phyloP scores from a whole-genome alignment of 92 coral and sea anemone species.

The Isaurus tuberculatus region DNA sequence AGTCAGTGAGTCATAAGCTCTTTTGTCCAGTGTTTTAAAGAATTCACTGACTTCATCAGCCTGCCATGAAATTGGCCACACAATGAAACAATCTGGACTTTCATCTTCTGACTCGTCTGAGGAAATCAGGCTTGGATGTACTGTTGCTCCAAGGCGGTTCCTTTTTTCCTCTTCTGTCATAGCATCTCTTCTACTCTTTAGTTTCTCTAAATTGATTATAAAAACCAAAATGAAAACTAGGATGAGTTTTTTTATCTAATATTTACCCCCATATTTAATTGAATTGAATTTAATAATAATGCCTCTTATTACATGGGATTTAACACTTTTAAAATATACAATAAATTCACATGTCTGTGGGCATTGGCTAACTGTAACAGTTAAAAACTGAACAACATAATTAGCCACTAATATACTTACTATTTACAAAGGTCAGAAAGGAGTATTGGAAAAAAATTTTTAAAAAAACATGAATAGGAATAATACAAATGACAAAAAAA shows the following conservation, averaged over 20 bases:
- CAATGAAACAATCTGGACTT: neutral
- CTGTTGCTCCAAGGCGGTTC: neutral
- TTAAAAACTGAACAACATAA: slow-evolving; percentile 10
- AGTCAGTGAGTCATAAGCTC: slow-evolving; percentile 8
- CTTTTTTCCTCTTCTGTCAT: slow-evolving; percentile 2
- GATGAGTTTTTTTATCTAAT: neutral
- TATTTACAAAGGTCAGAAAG: neutral
- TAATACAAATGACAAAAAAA: neutral
- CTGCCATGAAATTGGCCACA: neutral
- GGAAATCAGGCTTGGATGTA: neutral
- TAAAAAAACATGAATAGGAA: neutral
- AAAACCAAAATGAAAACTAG: slow-evolving; percentile 5
- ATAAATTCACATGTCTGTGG: too few species aligned
- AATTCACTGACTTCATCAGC: slow-evolving; percentile 3
- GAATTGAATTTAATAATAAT: too few species aligned
- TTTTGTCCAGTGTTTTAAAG: neutral
- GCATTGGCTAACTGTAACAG: too few species aligned
- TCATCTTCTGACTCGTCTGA: slow-evolving; percentile 19
- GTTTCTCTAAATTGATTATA: slow-evolving; percentile 8
- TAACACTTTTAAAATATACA: too few species aligned
- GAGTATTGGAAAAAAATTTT: neutral
- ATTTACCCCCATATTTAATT: neutral
- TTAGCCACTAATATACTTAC: slow-evolving; percentile 7
- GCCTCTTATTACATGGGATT: too few species aligned
- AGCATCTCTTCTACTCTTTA: neutral